Conservation (phyloP, 1,140 invertebrate genomes). For the Prorops nasuta region DNA sequence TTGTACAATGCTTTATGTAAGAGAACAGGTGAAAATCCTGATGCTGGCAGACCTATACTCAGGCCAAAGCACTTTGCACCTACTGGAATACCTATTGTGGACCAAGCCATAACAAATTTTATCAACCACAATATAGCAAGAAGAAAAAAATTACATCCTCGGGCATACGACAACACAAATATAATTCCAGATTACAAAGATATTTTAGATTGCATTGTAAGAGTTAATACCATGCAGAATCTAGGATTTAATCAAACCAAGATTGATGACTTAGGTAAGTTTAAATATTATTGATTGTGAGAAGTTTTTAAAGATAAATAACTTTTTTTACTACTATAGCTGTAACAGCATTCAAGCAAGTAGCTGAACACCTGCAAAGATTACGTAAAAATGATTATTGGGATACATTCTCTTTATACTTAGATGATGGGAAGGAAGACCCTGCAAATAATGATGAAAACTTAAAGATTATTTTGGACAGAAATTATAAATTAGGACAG, state of each 20-base stretch:
- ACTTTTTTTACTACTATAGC: slow-evolving; percentile 55
- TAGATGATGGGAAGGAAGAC: slow-evolving; percentile 53
- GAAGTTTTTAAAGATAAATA: too few relatives aligned
- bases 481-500: slow-evolving; percentile 35
- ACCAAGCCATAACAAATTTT: slow-evolving; percentile 58
- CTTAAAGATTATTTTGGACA: slow-evolving; percentile 50
- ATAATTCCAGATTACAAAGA: slow-evolving; percentile 64
- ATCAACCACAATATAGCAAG: slow-evolving; percentile 45
- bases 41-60: slow-evolving; percentile 51
- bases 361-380: slow-evolving; percentile 57
- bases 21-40: slow-evolving; percentile 54
- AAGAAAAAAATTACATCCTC: slow-evolving; percentile 36
- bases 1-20: slow-evolving; percentile 58
- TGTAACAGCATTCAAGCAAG: slow-evolving; percentile 55
- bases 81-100: slow-evolving; percentile 54
- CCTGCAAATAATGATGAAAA: slow-evolving; percentile 54
- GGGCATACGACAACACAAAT: too few relatives aligned
- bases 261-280: slow-evolving; percentile 52
- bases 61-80: slow-evolving; percentile 49
- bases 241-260: slow-evolving; percentile 45
- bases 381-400: slow-evolving; percentile 58
- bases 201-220: slow-evolving; percentile 54
- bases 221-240: slow-evolving; percentile 45
- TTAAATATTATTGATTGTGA: slow-evolving; percentile 7
- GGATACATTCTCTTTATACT: slow-evolving; percentile 48